These are phyloP conservation scores for Esox niger DNA, from an alignment of 2,113 vertebrate genomes.

Conservation along the genomic window DNA sequence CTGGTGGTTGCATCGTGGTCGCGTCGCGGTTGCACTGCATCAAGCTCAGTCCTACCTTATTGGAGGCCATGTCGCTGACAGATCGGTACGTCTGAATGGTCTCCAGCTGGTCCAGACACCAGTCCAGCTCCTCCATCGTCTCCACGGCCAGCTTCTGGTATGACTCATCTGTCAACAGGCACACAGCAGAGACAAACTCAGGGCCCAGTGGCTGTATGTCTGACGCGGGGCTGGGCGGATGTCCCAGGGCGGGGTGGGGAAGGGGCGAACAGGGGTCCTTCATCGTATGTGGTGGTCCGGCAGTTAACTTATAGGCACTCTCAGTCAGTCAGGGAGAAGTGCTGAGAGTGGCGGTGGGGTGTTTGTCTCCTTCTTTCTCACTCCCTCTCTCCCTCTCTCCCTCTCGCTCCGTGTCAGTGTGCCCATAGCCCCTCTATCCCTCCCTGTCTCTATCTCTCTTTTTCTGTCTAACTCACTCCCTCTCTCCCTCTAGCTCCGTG, in stretches of 20 bases:
- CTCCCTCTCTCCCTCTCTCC: conserved; percentile 6
- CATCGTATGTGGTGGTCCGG: background rate
- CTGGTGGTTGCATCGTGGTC: background rate
- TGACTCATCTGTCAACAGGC: conserved; percentile 72
- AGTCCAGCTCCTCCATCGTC: conserved; percentile 72
- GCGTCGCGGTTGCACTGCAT: background rate
- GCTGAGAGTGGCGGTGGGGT: conserved; percentile 15
- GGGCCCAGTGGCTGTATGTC: conserved; percentile 56
- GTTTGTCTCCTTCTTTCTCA: conserved; percentile 16
- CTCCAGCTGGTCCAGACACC: conserved; percentile 73
- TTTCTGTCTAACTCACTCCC: conserved; percentile 8
- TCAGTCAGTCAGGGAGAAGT: background rate
- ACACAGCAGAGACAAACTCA: conserved; percentile 68
- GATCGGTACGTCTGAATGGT: conserved; percentile 72
- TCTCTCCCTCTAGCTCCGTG: background rate
- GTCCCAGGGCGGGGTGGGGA: conserved; percentile 34
- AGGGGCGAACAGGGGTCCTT: conserved; percentile 21
- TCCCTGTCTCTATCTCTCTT: conserved; percentile 12
- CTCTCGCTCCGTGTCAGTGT: conserved; percentile 2
- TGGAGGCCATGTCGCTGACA: conserved; percentile 72
- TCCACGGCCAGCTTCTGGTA: conserved; percentile 72
- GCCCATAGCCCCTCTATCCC: conserved; percentile 6
- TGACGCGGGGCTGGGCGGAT: conserved; percentile 37
- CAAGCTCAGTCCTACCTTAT: conserved; percentile 57
- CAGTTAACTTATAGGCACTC: background rate